These are phyloP conservation scores for Synanthedon myopaeformis DNA, from an alignment of 2,888 invertebrate species.

Conservation along the genomic window DNA sequence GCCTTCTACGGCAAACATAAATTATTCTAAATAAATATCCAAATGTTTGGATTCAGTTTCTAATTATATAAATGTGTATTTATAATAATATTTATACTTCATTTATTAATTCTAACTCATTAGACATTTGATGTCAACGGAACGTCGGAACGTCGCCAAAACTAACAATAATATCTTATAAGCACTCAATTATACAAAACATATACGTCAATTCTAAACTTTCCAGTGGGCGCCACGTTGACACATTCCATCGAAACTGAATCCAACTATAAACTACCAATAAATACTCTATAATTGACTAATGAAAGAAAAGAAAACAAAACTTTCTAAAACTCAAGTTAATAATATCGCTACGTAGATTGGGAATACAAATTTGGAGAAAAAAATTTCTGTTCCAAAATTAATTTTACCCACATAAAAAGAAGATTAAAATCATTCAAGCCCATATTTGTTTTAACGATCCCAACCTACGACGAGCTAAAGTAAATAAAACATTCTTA, in stretches of 20 bases:
- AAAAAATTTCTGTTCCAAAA: too few species aligned
- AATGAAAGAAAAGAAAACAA: conserved; percentile 27
- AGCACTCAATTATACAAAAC: too few species aligned
- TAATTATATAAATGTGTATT: too few species aligned
- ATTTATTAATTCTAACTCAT: too few species aligned
- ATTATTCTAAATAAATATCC: conserved; percentile 25
- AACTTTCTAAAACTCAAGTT: conserved; percentile 6
- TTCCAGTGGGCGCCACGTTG: background rate
- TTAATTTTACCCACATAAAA: too few species aligned
- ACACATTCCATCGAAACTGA: conserved; percentile 16
- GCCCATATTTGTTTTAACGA: background rate
- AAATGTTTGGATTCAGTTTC: conserved; percentile 26
- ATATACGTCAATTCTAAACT: too few species aligned
- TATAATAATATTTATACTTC: too few species aligned
- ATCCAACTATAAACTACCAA: conserved; percentile 26
- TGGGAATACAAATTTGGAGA: conserved; percentile 19
- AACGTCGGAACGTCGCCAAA: too few species aligned
- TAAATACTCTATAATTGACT: conserved; percentile 44
- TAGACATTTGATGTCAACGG: too few species aligned
- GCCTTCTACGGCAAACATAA: conserved; percentile 30
- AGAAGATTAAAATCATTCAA: too few species aligned
- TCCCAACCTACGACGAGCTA: conserved; percentile 8
- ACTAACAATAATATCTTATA: too few species aligned
- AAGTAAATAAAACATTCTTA: conserved; percentile 25
- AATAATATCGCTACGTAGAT: conserved; percentile 16